phyloP scores from a whole-genome alignment of 2,113 vertebrate genomes.

The Ciconia stormi region DNA sequence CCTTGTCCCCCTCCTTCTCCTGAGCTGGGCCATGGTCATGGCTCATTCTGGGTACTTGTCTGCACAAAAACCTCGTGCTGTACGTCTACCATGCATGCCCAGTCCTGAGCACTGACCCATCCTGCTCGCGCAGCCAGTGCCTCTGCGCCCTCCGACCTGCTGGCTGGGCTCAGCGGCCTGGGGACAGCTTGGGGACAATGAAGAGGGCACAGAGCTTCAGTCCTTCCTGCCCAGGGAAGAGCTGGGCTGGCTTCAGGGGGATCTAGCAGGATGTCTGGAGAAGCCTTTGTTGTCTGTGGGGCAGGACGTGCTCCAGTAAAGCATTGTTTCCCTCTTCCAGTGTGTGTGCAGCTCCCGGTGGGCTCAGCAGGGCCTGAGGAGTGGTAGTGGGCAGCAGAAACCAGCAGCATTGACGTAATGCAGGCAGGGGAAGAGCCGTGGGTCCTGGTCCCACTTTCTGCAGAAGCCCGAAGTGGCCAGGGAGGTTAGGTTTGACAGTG shows the following conservation, averaged over 20 bases:
- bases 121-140: fast-evolving
- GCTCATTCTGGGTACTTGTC: neutral
- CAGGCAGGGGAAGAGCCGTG: fast-evolving
- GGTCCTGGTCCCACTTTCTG: neutral
- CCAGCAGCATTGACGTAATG: neutral
- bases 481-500: neutral
- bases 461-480: neutral
- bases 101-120: neutral
- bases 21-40: neutral
- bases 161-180: neutral
- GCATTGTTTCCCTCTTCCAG: neutral
- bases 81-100: fast-evolving
- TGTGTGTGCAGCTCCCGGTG: neutral
- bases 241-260: neutral
- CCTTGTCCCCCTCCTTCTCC: neutral
- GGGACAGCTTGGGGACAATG: neutral
- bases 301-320: neutral
- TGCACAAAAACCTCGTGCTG: neutral
- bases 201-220: neutral
- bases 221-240: neutral
- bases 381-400: neutral
- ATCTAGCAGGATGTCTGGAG: neutral
- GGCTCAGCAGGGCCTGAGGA: neutral
- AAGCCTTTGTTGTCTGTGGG: neutral
- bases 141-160: neutral